Conservation (phyloP, 2,113 vertebrate genomes). For the Pelodiscus sinensis region DNA sequence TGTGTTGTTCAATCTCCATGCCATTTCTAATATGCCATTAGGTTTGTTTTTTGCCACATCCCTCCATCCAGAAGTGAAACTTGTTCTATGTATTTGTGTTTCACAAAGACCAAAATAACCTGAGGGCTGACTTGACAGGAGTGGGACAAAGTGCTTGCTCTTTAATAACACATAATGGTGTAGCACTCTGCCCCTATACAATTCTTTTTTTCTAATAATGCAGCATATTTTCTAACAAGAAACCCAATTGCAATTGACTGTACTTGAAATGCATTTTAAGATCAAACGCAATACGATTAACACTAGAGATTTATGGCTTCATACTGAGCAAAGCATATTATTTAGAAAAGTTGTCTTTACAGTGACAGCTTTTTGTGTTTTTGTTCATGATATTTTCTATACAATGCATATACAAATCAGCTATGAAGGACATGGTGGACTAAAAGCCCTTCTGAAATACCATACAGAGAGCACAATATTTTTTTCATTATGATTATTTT, state of each 20-base stretch:
- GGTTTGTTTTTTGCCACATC: not conserved
- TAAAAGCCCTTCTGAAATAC: not conserved
- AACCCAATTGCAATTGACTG: not conserved
- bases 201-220: not conserved
- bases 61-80: not conserved
- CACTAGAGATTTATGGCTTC: not conserved
- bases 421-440: not conserved
- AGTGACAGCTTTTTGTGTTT: not conserved
- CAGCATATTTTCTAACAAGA: not conserved
- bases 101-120: not conserved
- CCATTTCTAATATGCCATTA: not conserved
- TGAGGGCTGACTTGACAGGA: not conserved
- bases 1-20: not conserved
- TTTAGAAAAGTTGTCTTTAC: not conserved
- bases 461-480: not conserved
- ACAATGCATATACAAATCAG: not conserved
- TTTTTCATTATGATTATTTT: fast-evolving
- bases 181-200: not conserved
- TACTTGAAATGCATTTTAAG: constrained; percentile 3
- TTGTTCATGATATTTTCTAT: not conserved
- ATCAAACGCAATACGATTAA: not conserved
- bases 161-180: constrained; percentile 27
- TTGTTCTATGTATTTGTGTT: not conserved
- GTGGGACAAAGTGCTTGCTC: not conserved
- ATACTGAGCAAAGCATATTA: not conserved